These are phyloP conservation scores for Gallinago media DNA, from an alignment of 2,113 vertebrate genomes.

Conservation along the genomic window DNA sequence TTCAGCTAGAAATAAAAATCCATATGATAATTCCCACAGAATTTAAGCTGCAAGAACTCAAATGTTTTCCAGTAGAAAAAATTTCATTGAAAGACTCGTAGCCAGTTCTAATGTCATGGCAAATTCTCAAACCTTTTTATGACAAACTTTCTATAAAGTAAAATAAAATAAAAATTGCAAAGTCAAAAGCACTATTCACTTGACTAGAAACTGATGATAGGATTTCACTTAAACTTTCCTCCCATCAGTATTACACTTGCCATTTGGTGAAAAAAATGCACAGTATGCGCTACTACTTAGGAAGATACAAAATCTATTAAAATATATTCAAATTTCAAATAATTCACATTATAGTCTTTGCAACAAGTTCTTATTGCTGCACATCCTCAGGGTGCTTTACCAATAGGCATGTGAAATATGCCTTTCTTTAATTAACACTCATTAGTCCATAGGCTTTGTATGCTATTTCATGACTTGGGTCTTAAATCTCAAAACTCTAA, in stretches of 20 bases:
- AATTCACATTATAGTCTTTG: neutral
- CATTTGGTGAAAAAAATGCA: neutral
- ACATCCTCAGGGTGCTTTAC: neutral
- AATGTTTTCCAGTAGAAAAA: neutral
- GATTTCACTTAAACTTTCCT: neutral
- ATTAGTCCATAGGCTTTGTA: neutral
- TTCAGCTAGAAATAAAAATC: neutral
- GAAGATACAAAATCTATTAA: neutral
- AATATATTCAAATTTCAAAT: neutral
- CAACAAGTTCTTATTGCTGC: neutral
- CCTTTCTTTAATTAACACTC: neutral
- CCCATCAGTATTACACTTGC: neutral
- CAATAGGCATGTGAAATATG: neutral
- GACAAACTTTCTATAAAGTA: neutral
- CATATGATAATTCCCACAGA: neutral
- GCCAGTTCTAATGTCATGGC: neutral
- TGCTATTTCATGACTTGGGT: neutral
- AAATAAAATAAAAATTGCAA: neutral
- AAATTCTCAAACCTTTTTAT: neutral
- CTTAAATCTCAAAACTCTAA: neutral
- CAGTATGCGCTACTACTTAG: neutral
- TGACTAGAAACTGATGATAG: neutral
- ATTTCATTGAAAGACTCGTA: neutral
- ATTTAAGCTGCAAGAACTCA: neutral
- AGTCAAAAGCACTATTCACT: neutral